phyloP scores from a whole-genome alignment of 2,888 invertebrate genomes.

The Caenorhabditis doughertyi region DNA sequence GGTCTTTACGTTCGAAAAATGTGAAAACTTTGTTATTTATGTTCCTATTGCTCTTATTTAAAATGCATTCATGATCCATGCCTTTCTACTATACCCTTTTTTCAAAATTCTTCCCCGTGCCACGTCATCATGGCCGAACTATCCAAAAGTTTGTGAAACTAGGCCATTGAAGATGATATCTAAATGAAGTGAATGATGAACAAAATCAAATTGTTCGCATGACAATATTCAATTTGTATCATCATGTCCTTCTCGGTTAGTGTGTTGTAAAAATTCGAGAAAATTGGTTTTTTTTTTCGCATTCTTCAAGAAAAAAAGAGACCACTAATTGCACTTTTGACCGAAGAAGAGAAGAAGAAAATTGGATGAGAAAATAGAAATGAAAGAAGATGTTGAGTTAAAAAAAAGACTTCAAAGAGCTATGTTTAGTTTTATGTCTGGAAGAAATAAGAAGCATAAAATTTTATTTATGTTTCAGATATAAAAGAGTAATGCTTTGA shows the following conservation, averaged over 20 bases:
- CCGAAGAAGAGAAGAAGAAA: not conserved
- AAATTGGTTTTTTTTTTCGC: conserved; percentile 15
- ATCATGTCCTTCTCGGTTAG: not conserved
- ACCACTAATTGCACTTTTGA: conserved; percentile 43
- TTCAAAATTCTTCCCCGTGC: not conserved
- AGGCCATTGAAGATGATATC: not conserved
- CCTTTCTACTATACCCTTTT: conserved; percentile 15
- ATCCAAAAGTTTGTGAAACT: not conserved
- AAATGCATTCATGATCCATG: conserved; percentile 47
- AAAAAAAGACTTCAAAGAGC: not conserved
- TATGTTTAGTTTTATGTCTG: not conserved
- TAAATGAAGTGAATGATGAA: conserved; percentile 5
- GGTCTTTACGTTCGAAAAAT: conserved; percentile 19
- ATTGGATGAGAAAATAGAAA: conserved; percentile 1
- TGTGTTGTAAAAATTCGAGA: not conserved
- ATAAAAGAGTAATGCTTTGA: no score
- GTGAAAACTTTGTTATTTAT: conserved; percentile 50
- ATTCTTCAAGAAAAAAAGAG: not conserved
- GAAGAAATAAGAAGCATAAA: not conserved
- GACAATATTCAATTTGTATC: conserved; percentile 43
- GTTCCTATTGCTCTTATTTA: conserved; percentile 31
- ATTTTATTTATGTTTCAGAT: not conserved
- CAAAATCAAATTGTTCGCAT: conserved; percentile 28
- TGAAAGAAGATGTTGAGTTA: conserved; percentile 10
- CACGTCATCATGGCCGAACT: conserved; percentile 1